These are phyloP conservation scores for Digitonthophagus gazella DNA, from an alignment of 2,888 invertebrate genomes.

Conservation along the genomic window DNA sequence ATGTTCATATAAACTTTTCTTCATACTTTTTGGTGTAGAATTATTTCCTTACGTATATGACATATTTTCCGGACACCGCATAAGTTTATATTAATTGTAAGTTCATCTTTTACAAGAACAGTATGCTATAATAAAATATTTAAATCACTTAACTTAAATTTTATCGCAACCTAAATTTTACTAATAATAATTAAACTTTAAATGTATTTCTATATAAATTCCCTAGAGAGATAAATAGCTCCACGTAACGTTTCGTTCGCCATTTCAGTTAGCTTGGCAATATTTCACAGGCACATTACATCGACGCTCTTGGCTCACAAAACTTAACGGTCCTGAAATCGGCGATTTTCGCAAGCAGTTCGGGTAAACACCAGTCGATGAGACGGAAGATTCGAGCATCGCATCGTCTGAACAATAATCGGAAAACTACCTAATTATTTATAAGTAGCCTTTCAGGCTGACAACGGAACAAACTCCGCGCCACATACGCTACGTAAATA, in stretches of 20 bases:
- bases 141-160: no score
- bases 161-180: no score
- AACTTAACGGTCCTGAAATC: background rate
- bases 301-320: background rate
- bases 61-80: no score
- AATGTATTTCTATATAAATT: background rate
- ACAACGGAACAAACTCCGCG: background rate
- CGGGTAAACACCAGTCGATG: background rate
- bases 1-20: no score
- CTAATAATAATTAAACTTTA: no score
- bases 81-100: no score
- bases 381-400: background rate
- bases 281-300: background rate
- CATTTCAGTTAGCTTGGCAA: background rate
- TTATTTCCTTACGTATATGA: no score
- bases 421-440: background rate
- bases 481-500: background rate
- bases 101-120: no score
- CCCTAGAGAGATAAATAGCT: background rate
- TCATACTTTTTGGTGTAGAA: no score
- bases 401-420: background rate
- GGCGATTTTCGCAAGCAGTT: background rate
- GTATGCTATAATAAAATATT: no score
- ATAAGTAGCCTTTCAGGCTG: background rate
- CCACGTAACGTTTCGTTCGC: background rate